Conservation (phyloP, 1,140 invertebrate species). For the Monomorium pharaonis region DNA sequence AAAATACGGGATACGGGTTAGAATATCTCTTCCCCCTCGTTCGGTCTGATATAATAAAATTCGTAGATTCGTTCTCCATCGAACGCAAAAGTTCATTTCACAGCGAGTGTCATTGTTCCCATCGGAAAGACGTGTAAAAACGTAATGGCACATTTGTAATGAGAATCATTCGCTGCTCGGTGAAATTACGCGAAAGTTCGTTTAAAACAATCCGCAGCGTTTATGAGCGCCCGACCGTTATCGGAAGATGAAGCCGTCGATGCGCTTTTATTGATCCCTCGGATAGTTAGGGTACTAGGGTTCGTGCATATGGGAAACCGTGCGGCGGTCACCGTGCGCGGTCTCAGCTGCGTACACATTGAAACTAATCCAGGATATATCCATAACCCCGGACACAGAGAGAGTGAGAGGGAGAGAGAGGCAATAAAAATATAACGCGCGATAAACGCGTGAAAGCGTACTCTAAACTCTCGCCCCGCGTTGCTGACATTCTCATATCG, state of each 20-base stretch:
- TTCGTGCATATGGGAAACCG: slow-evolving; percentile 55
- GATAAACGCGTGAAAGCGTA: slow-evolving; percentile 73
- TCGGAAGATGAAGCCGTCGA: slow-evolving; percentile 61
- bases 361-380: slow-evolving; percentile 71
- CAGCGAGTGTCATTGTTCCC: not conserved
- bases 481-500: slow-evolving; percentile 50
- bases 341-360: slow-evolving; percentile 75
- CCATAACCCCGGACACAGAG: slow-evolving; percentile 64
- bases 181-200: slow-evolving; percentile 17
- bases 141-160: not conserved
- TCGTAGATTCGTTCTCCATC: not conserved
- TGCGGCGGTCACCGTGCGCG: not conserved
- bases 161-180: not conserved
- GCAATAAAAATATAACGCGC: slow-evolving; percentile 79
- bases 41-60: slow-evolving; percentile 21
- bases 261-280: slow-evolving; percentile 65
- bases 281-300: slow-evolving; percentile 56
- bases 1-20: slow-evolving; percentile 41
- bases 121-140: not conserved
- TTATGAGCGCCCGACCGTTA: slow-evolving; percentile 20
- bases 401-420: no score
- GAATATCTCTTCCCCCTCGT: slow-evolving; percentile 1
- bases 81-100: not conserved
- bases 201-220: slow-evolving; percentile 25
- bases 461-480: slow-evolving; percentile 14